phyloP scores from a whole-genome alignment of 2,113 vertebrate species.

The Plectropomus leopardus region DNA sequence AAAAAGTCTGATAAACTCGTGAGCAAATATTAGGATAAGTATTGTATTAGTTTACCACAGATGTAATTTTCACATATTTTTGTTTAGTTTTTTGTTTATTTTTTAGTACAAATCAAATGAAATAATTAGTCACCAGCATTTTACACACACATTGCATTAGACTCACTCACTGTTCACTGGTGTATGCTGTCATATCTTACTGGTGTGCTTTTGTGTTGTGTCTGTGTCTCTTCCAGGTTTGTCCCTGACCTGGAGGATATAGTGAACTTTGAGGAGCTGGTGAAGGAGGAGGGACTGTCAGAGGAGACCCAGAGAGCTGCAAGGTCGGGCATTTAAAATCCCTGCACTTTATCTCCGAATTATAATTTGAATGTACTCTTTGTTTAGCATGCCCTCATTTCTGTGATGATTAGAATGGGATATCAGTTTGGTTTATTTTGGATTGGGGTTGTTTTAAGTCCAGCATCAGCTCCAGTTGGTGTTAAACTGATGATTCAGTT shows the following conservation, averaged over 20 bases:
- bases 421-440: neutral
- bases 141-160: too few relatives aligned
- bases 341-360: neutral
- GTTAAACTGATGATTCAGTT: neutral
- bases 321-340: slow-evolving; percentile 82
- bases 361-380: neutral
- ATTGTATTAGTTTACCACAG: too few relatives aligned
- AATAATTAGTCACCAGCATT: too few relatives aligned
- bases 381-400: neutral
- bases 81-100: too few relatives aligned
- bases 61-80: too few relatives aligned
- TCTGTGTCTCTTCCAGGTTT: slow-evolving; percentile 85
- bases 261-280: slow-evolving; percentile 98
- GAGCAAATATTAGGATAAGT: too few relatives aligned
- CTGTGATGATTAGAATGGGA: too few relatives aligned
- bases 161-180: too few relatives aligned
- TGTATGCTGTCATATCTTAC: neutral
- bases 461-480: neutral
- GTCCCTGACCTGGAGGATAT: slow-evolving; percentile 99
- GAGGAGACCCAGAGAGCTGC: slow-evolving; percentile 95
- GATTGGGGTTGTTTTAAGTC: neutral
- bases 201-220: neutral
- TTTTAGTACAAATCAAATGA: too few relatives aligned
- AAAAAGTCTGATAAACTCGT: too few relatives aligned
- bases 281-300: slow-evolving; percentile 95